Evolutionary conservation across 1,140 invertebrate species (phyloP), one percentile per base, ranked within the genome.

Genomic region (Lithobius niger): DNA sequence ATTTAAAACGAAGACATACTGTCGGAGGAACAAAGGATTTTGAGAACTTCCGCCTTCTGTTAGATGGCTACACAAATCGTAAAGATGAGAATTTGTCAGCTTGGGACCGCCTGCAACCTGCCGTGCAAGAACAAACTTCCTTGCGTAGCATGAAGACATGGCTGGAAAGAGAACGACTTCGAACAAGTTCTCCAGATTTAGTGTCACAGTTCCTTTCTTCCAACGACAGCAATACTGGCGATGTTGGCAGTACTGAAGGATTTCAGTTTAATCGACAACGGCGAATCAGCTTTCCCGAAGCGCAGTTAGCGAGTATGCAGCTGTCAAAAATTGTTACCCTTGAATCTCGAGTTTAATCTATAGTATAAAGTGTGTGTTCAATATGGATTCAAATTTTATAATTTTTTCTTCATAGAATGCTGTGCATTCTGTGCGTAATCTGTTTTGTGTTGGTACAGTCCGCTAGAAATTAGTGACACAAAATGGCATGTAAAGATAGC

Each of bases 11-110:
- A 15, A 74, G 89, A n/a, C 89, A 93, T 69, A 94, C 89, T 1
- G 88, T 94, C 0, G 88, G 88, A 27, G 88, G 89, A 18, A 87
- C 84, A 0, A 86, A 88, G 66, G 88, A 93, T 67, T 85, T 82
- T 26, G 81, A 82, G 62, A 81, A 83, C 60, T 73, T 82, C 48
- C 76, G 69, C 50, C 82, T 74, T 75, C 62, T 76, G 55, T 56
- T 25, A 49, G 64, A 13, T 57, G 57, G 27, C 28, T n/a, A n/a
- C n/a, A 76, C 52, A 27, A 1, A 56, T 43, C 22, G 52, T 13
- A 15, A 43, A 13, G 4, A 16, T 24, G 16, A 18, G 4, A 24
- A 26, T 10, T 27, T 24, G n/a, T 47, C 42, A 15, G 49, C 49
- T 6, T 51, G 49, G 49, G 49, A 51, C 4, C 26, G 49, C 10